Base-by-base conservation (phyloP, 2,888 invertebrate genomes). In the Cosmia pyralina region DNA sequence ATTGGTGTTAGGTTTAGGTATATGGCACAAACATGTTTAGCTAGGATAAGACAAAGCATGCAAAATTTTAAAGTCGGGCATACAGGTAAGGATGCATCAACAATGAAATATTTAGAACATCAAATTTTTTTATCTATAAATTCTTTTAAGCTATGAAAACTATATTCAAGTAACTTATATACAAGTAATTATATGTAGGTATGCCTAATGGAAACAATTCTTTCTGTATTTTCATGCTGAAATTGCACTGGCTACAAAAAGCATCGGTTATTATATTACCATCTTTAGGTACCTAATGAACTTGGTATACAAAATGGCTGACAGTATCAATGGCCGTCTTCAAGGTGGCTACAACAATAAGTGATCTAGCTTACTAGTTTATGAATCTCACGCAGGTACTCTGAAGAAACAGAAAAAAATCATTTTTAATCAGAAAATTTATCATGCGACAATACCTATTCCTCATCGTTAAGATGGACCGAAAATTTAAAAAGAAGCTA, bases 401-500 rank as follows among this genome's bases (percentile, higher is more conserved):
- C 3, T 15, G 8, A 48, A 60, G 6, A 28, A 57, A 19, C 0
- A 0, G 13, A 50, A 46, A 19, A 41, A 44, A 41, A 38, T n/a
- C 4, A 38, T 4, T 38, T 38, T 38, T 80, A 60, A 55, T 11
- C 53, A 22, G 19, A 34, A 15, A 46, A 52, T 57, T 38, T 22
- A 17, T 57, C 10, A 11, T 50, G 7, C 1, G 34, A 38, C 34
- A 75, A n/a, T n/a, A n/a, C n/a, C 38, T 50, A 11, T 52, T 19
- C 2, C 0, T 66, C 13, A 19, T n/a, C 22, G 11, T 19, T 5
- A 59, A 50, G 34, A 34, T 44, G 10, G 13, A 34, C 7, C 1
- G 17, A 60, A 50, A 75, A 73, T 44, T 11, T 1, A 1, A 50
- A 73, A 55, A 15, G 38, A 34, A 48, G 10, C 7, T 60, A 28